Base-by-base conservation (phyloP, 2,113 vertebrate species). In the Alouatta palliata region DNA sequence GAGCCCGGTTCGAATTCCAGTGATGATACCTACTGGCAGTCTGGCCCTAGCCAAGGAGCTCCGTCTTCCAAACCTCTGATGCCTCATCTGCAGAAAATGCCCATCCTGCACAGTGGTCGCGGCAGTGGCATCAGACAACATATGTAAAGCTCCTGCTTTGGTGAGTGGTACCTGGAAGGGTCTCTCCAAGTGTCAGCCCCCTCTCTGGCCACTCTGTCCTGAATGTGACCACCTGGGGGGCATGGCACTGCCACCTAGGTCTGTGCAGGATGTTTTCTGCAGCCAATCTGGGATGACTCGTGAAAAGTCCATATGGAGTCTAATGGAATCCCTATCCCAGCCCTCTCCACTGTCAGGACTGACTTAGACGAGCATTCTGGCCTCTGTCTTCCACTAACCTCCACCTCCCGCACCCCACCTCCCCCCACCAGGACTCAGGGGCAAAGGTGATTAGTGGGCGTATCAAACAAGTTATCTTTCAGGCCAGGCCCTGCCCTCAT, bases 51-150 rank as follows among this genome's bases (percentile, higher is more conserved):
- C 40, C 27, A 8, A 17, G 23, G 73, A 58, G 35, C 35, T 81
- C 56, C 40, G 3, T 20, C 37, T 58, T 73, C 64, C 37, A 54
- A n/a, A 61, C 6, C 45, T 35, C 25, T 45, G 56, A 27, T 14
- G 35, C 30, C 25, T 58, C 23, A 0, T 20, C 66, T 75, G 54
- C 52, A 43, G 9, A 89, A 21, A 11, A 6, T 2, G 1, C 12
- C n/a, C 61, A 14, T 47, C 32, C 40, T 83, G 10, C 4, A 0
- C 3, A 19, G 47, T 13, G 10, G 1, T 19, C 1, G 0, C 37
- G 52, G 37, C 66, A 45, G 13, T 56, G 66, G 17, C 30, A 20
- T 35, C 45, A 56, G 56, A 14, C 35, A 19, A 12, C 27, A 32
- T 0, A 12, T 4, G 10, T 2, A 30, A 71, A 84, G 12, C 54